These are phyloP conservation scores for Ornithoptera priamus DNA, from an alignment of 2,888 invertebrate species.

Conservation along the genomic window DNA sequence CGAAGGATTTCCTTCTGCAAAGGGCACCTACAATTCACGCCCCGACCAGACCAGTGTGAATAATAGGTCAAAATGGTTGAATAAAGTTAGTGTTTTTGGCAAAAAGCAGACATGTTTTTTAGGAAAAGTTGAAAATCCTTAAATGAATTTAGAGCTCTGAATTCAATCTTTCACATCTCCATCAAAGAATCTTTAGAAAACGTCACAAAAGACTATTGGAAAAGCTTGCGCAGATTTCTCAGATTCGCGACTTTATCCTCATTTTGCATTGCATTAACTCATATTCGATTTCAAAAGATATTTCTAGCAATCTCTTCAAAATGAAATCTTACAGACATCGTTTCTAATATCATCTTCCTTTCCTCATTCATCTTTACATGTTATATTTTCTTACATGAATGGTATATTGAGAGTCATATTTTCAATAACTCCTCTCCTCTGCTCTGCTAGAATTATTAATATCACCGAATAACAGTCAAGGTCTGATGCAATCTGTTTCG, in stretches of 20 bases:
- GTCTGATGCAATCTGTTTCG: too few relatives aligned
- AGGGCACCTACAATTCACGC: too few relatives aligned
- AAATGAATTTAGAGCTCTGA: background rate
- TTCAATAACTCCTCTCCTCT: too few relatives aligned
- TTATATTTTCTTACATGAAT: background rate
- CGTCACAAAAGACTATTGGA: constrained; percentile 2
- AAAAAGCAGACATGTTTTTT: too few relatives aligned
- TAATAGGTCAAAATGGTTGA: too few relatives aligned
- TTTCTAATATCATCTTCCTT: background rate
- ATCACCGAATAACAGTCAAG: too few relatives aligned
- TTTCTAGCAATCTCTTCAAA: background rate
- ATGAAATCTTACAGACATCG: background rate
- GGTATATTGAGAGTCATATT: too few relatives aligned
- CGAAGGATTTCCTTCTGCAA: too few relatives aligned
- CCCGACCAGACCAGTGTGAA: too few relatives aligned
- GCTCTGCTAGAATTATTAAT: too few relatives aligned
- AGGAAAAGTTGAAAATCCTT: background rate
- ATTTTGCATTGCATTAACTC: background rate
- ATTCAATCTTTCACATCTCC: constrained; percentile 4
- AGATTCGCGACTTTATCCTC: background rate
- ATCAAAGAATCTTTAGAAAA: constrained; percentile 4
- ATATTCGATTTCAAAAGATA: constrained; percentile 9
- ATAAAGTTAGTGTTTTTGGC: too few relatives aligned
- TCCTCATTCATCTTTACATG: too few relatives aligned
- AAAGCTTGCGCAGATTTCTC: constrained; percentile 1